Evolutionary conservation across 2,888 invertebrate species (phyloP), one percentile per base, ranked within the genome.

Genomic region (Aelia acuminata): DNA sequence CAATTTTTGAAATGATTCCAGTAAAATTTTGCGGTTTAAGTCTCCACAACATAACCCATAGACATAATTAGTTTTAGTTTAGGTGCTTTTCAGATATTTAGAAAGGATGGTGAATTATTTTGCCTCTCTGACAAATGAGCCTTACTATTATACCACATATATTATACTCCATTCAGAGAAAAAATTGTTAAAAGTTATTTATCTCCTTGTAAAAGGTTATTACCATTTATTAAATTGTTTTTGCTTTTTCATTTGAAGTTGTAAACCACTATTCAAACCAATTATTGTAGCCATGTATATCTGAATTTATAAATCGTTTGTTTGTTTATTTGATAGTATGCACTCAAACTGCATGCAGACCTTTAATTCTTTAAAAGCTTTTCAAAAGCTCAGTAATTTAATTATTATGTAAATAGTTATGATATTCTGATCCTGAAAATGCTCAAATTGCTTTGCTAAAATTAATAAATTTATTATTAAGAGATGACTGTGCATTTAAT

Each of bases 361-460:
- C 1, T 49, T 43, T 75, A 63, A 80, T 80, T 80, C 80, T 87
- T 80, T 31, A 15, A 87, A 75, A 80, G 80, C 80, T 87, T 87
- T 87, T 48, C 35, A 35, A 48, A 87, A 80, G 87, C 87, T 87
- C 75, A 80, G 39, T 87, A 31, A 35, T 87, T 49, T 63, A 70
- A 70, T 87, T 48, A 48, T 80, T 48, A 31, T 80, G 80, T 87
- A 87, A 47, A 87, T 87, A 87, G 80, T 87, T 80, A 89, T 88
- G 87, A 89, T 87, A 85, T 90, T 87, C 88, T 88, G 85, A 90
- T 88, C 90, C 90, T 90, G 90, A 90, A 90, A 90, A 90, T 90
- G 90, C 90, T 90, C 90, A 90, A 90, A 90, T 88, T 89, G 90
- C 90, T 90, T 90, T 89, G 90, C 90, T 89, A 89, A 89, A 88